Evolutionary conservation across 2,797 vertebrate species (phyloP), one percentile per base, ranked within the genome.

Genomic region (Nyctibius grandis): DNA sequence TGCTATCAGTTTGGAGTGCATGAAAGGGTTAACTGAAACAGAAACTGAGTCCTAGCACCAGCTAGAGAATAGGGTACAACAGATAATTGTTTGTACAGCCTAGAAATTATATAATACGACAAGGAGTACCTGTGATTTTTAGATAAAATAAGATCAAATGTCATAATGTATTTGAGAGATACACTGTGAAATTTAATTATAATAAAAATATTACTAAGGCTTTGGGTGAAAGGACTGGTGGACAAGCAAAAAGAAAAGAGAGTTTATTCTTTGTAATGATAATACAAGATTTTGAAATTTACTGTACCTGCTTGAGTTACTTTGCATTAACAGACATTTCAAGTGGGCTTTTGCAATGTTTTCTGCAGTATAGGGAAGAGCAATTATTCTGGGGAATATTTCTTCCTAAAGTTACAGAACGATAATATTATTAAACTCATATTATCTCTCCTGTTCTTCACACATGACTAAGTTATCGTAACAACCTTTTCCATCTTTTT

Each of bases 1-100:
- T 15, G 3, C 22, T 92, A 25, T 11, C n/a, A 40, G 18, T 53
- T 59, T 77, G 33, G 26, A 85, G n/a, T 44, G 67, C 34, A 42
- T 11, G 44, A 29, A 76, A 74, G 77, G 54, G 88, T 95, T 97
- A 95, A 94, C 31, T 59, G 78, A 95, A 97, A 87, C 40, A 89
- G 95, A 94, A 93, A 80, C 70, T 9, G 12, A 89, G 34, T 79
- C 44, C 63, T 70, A 87, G 84, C 51, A 88, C 9, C 15, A 10
- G 53, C 67, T 13, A 83, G 60, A 76, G 87, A 93, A 80, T 36
- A 85, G 38, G n/a, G 54, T 63, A 88, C 50, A 78, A 72, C 28
- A 83, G 85, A 69, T 73, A 85, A 87, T 65, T 73, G 76, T 65
- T 63, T 79, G 75, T 56, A 84, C 57, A 72, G 70, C 73, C 61